A percentile compares a stretch with the other conserved stretches of the same genome.
Conservation (phyloP, 2,113 vertebrate species). For the Tachysurus vachellii region DNA sequence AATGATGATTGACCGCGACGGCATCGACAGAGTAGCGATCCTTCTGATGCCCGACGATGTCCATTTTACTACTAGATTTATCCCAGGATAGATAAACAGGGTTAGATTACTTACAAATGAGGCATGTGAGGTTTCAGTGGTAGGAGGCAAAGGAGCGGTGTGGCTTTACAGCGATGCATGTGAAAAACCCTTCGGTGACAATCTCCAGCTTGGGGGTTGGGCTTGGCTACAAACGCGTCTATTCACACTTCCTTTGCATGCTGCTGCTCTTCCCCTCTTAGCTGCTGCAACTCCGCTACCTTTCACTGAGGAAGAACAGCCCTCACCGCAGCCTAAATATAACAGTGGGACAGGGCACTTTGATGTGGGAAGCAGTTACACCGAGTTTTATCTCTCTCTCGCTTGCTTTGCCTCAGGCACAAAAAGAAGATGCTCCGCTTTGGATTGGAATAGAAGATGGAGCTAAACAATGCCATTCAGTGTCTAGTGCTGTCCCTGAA, state of each 20-base stretch:
- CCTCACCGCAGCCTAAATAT: constrained; percentile 35
- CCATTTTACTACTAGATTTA: background rate
- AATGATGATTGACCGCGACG: background rate
- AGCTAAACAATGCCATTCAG: constrained; percentile 25
- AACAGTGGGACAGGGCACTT: constrained; percentile 40
- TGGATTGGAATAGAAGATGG: background rate
- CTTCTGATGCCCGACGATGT: background rate
- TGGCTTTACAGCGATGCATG: constrained; percentile 38
- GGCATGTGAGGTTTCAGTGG: constrained; percentile 24
- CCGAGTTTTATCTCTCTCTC: constrained; percentile 32
- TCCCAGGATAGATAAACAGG: background rate
- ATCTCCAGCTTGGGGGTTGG: constrained; percentile 44
- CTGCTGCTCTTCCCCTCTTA: constrained; percentile 38
- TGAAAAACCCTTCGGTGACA: constrained; percentile 48
- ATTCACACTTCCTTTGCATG: constrained; percentile 58
- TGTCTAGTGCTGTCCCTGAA: constrained; percentile 8
- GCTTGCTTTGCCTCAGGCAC: constrained; percentile 18
- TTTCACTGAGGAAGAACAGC: constrained; percentile 29
- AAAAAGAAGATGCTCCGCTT: background rate
- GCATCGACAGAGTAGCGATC: background rate
- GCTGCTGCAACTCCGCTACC: constrained; percentile 29
- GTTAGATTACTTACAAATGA: constrained; percentile 42
- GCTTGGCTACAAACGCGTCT: constrained; percentile 61
- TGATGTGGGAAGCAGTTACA: constrained; percentile 26
- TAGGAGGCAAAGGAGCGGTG: constrained; percentile 11